Percentiles rank a stretch among this genome's conserved stretches.
These are phyloP conservation scores for Pammene aurita DNA, from an alignment of 2,888 invertebrate genomes.

Conservation along the genomic window DNA sequence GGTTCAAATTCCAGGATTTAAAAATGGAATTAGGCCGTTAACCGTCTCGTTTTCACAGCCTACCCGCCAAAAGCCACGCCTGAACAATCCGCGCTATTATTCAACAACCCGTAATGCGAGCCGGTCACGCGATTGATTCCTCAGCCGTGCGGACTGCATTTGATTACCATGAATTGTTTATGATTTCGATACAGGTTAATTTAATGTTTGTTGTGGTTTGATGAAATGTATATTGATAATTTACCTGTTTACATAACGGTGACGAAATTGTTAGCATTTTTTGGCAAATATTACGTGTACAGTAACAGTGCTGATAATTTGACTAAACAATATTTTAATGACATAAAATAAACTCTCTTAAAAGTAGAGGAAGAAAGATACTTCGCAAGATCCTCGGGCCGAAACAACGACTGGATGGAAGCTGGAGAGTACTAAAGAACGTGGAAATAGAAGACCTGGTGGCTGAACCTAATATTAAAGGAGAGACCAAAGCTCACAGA, in stretches of 20 bases:
- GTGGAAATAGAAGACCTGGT: too few relatives aligned
- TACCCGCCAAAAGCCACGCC: constrained; percentile 13
- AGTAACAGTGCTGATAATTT: too few relatives aligned
- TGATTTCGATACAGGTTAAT: constrained; percentile 10
- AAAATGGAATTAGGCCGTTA: neutral
- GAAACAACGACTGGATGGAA: too few relatives aligned
- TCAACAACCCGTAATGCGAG: constrained; percentile 6
- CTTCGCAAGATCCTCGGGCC: too few relatives aligned
- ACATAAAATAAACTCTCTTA: too few relatives aligned
- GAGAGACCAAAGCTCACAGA: too few relatives aligned
- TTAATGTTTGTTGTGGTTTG: neutral
- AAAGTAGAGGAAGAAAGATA: too few relatives aligned
- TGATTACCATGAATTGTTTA: constrained; percentile 14
- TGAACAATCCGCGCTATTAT: constrained; percentile 20
- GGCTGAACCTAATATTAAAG: too few relatives aligned
- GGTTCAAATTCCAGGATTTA: neutral
- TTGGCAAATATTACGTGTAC: too few relatives aligned
- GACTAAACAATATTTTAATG: too few relatives aligned
- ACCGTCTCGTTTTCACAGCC: neutral
- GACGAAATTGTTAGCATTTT: too few relatives aligned
- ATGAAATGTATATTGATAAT: neutral
- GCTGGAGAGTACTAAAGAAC: too few relatives aligned
- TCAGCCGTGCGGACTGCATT: neutral
- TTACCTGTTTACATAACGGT: neutral
- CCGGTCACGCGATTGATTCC: constrained; percentile 22